Conservation (phyloP, 1,140 invertebrate species). For the Apis dorsata region DNA sequence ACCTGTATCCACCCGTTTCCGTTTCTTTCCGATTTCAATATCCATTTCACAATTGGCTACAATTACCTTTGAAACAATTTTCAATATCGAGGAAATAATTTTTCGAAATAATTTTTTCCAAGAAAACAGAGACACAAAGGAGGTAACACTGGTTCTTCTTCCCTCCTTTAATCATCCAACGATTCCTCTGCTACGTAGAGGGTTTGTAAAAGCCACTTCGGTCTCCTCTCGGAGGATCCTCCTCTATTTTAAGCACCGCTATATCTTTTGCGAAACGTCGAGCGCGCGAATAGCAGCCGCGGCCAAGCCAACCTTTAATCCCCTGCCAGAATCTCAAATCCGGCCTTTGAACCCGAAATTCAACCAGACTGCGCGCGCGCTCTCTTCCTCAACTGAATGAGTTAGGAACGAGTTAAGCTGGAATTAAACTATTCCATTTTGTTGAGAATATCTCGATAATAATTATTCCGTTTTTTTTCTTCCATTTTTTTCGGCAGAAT, state of each 20-base stretch:
- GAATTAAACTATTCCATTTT: constrained; percentile 36
- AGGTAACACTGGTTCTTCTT: not conserved
- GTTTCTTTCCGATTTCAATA: no score
- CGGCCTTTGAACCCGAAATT: constrained; percentile 49
- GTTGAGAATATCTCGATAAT: not conserved
- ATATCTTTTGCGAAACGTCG: constrained; percentile 49
- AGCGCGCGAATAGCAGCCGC: constrained; percentile 27
- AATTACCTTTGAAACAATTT: no score
- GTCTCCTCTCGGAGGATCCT: not conserved
- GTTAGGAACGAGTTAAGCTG: not conserved
- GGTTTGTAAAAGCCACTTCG: constrained; percentile 35
- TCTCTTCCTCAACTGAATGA: no score
- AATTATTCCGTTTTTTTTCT: no score
- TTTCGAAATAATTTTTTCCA: not conserved
- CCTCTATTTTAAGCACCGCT: constrained; percentile 51
- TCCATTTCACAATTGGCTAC: no score
- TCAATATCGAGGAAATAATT: no score
- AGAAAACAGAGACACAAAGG: not conserved
- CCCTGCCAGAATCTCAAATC: constrained; percentile 24
- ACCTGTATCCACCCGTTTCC: no score
- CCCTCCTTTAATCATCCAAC: constrained; percentile 11
- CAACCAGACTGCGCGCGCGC: not conserved
- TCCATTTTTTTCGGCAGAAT: not conserved
- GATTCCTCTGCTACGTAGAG: not conserved
- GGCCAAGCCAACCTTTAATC: constrained; percentile 40